Conservation (phyloP, 2,888 invertebrate species). For the Shargacucullia verbasci region DNA sequence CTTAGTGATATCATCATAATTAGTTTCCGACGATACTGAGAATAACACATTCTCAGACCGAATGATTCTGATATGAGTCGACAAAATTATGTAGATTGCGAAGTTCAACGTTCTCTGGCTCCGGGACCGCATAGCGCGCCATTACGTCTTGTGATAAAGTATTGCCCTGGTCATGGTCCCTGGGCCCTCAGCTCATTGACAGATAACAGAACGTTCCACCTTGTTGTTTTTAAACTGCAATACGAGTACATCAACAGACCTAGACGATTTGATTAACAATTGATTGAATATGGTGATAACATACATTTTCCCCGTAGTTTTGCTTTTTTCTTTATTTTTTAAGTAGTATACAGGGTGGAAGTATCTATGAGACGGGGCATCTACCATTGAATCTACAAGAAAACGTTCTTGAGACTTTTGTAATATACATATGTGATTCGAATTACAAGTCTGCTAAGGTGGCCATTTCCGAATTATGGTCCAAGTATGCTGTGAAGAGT, state of each 20-base stretch:
- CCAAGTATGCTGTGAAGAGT: no score
- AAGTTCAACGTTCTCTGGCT: conserved; percentile 33
- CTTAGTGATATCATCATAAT: no score
- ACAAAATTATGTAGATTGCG: not conserved
- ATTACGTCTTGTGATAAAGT: not conserved
- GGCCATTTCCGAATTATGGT: no score
- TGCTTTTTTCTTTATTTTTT: no score
- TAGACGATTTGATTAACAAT: conserved; percentile 15
- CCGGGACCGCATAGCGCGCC: not conserved
- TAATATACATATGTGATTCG: no score
- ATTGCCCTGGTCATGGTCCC: not conserved
- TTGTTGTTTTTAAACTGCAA: not conserved
- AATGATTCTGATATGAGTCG: not conserved
- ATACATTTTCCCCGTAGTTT: no score
- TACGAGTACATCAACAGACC: conserved; percentile 4
- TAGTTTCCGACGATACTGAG: not conserved
- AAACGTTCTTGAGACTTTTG: no score
- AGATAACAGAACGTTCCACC: conserved; percentile 22
- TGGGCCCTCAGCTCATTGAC: conserved; percentile 38
- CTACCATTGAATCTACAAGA: no score
- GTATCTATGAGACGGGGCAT: no score
- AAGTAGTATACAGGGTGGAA: no score
- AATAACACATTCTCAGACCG: not conserved
- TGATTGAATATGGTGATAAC: not conserved
- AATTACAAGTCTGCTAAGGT: no score